Percentiles rank a stretch among this genome's conserved stretches.
Conservation (phyloP, 2,797 vertebrate genomes). For the Periophthalmus magnuspinnatus region DNA sequence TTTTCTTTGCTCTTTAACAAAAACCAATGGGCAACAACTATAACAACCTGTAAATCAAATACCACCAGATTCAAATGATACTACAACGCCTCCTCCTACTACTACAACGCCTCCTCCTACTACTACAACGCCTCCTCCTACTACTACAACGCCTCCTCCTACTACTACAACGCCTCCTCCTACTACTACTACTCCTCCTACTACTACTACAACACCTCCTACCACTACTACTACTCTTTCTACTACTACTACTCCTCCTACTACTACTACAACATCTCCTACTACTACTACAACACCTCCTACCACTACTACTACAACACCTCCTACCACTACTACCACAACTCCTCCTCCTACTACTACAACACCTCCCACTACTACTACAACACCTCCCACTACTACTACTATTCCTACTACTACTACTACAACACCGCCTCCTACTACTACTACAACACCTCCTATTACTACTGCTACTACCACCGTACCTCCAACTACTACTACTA, state of each 20-base stretch:
- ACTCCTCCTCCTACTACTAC: background rate
- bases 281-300: background rate
- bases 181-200: background rate
- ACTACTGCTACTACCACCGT: background rate
- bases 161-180: background rate
- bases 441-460: background rate
- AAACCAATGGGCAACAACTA: background rate
- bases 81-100: background rate
- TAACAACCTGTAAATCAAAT: background rate
- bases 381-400: background rate
- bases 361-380: background rate
- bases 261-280: background rate
- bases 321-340: background rate
- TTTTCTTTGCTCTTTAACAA: background rate
- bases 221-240: background rate
- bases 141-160: background rate
- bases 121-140: background rate
- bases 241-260: background rate
- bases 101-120: background rate
- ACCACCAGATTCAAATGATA: no score
- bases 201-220: background rate
- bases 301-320: fast-evolving
- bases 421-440: fast-evolving
- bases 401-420: background rate
- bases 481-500: fast-evolving